phyloP scores from a whole-genome alignment of 2,797 vertebrate species.

The Acrocephalus scirpaceus region DNA sequence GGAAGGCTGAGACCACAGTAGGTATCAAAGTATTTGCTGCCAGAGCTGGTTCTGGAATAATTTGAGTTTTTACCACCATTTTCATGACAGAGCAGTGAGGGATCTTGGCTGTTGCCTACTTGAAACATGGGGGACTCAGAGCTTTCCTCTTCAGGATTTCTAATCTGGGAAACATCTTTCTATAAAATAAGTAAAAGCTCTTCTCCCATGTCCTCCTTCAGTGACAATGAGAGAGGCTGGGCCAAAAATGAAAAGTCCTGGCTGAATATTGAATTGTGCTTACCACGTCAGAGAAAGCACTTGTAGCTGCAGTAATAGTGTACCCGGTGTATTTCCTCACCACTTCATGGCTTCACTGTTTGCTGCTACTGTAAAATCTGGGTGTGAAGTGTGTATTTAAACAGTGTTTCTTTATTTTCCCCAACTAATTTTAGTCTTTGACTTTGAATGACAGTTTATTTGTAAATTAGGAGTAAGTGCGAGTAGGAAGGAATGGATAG shows the following conservation, averaged over 20 bases:
- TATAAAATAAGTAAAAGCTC: background rate
- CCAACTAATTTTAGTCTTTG: constrained; percentile 41
- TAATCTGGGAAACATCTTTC: constrained; percentile 29
- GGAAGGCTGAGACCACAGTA: constrained; percentile 8
- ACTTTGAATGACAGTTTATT: constrained; percentile 58
- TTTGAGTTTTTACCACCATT: background rate
- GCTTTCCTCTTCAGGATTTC: constrained; percentile 3
- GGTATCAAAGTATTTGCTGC: background rate
- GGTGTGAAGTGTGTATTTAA: constrained; percentile 26
- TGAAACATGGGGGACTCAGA: background rate
- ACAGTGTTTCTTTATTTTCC: background rate
- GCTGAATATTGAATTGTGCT: background rate
- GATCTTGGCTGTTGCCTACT: background rate
- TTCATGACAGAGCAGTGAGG: background rate
- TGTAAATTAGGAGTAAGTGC: constrained; percentile 61
- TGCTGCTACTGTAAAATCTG: background rate
- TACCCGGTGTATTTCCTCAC: background rate
- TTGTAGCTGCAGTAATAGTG: background rate
- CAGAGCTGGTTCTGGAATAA: background rate
- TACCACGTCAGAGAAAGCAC: background rate
- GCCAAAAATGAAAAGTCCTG: background rate
- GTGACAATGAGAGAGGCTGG: background rate
- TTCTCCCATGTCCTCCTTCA: background rate
- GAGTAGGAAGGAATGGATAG: constrained; percentile 43
- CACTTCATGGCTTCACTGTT: background rate